Conservation (phyloP, 2,888 invertebrate species). For the Ethmia dodecea region DNA sequence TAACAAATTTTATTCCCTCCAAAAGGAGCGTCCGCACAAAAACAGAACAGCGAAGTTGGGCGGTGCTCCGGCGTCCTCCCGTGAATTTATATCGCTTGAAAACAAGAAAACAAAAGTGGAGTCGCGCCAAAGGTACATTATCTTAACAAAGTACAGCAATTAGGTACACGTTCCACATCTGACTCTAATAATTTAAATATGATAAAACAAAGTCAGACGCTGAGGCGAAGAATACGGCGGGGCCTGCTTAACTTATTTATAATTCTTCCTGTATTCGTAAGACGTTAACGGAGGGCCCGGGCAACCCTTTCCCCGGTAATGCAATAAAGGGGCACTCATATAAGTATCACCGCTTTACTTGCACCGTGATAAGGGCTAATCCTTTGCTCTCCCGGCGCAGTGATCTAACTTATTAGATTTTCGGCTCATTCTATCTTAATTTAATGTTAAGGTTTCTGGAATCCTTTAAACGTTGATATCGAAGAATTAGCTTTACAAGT, state of each 20-base stretch:
- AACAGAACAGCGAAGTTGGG: slow-evolving; percentile 69
- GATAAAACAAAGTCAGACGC: slow-evolving; percentile 74
- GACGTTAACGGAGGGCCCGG: slow-evolving; percentile 42
- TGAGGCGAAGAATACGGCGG: slow-evolving; percentile 66
- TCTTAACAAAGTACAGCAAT: slow-evolving; percentile 78
- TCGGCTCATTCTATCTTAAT: slow-evolving; percentile 27
- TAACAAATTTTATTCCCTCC: slow-evolving; percentile 63
- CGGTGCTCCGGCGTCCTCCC: slow-evolving; percentile 43
- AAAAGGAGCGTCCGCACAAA: slow-evolving; percentile 64
- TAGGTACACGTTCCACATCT: slow-evolving; percentile 78
- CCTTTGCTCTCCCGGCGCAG: slow-evolving; percentile 48
- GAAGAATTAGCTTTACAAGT: no score
- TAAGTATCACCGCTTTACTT: slow-evolving; percentile 71
- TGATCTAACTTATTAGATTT: slow-evolving; percentile 64
- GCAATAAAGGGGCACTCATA: slow-evolving; percentile 76
- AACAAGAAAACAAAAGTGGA: slow-evolving; percentile 77
- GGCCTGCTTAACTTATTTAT: slow-evolving; percentile 72
- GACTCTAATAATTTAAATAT: slow-evolving; percentile 78
- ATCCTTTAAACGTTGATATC: slow-evolving; percentile 11
- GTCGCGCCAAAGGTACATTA: slow-evolving; percentile 76
- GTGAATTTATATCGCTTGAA: slow-evolving; percentile 69
- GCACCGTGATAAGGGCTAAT: slow-evolving; percentile 70
- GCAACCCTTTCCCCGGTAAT: slow-evolving; percentile 67
- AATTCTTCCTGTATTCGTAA: slow-evolving; percentile 60
- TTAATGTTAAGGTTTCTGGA: slow-evolving; percentile 14